Percentiles rank a stretch among this genome's conserved stretches.
Conservation (phyloP, 2,113 vertebrate genomes). For the Oncorhynchus masou region DNA sequence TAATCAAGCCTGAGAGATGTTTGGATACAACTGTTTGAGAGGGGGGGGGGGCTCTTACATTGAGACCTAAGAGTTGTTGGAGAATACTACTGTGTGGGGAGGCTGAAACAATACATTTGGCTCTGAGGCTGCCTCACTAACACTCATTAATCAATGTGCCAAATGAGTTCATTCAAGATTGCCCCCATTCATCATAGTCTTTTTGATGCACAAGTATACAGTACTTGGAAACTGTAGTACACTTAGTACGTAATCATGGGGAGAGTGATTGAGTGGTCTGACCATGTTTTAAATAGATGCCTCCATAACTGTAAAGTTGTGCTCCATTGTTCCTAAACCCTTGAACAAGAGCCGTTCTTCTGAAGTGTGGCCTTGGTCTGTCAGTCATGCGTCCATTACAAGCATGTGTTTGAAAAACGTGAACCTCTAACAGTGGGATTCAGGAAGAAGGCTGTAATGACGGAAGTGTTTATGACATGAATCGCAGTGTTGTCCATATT, state of each 20-base stretch:
- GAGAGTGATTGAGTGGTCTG: conserved; percentile 29
- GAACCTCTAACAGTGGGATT: conserved; percentile 32
- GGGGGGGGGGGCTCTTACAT: conserved; percentile 39
- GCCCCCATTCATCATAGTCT: conserved; percentile 64
- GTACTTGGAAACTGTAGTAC: conserved; percentile 47
- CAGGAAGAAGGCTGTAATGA: conserved; percentile 29
- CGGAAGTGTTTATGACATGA: conserved; percentile 52
- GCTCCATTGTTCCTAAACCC: conserved; percentile 13
- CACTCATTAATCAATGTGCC: conserved; percentile 68
- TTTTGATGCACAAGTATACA: conserved; percentile 58
- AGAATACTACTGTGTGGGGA: conserved; percentile 47
- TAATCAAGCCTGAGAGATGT: conserved; percentile 56
- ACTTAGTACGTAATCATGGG: conserved; percentile 56
- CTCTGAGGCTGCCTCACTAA: conserved; percentile 61
- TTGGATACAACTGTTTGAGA: conserved; percentile 50
- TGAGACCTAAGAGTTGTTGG: conserved; percentile 52
- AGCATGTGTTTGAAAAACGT: conserved; percentile 41
- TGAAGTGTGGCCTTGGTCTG: neutral
- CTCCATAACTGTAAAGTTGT: conserved; percentile 34
- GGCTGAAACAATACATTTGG: conserved; percentile 57
- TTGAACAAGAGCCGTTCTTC: neutral
- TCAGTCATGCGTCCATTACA: conserved; percentile 40
- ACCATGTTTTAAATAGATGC: conserved; percentile 44
- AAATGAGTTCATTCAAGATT: conserved; percentile 63
- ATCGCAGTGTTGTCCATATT: conserved; percentile 38